Conservation (phyloP, 1,140 invertebrate genomes). For the Rhynchophorus ferrugineus region DNA sequence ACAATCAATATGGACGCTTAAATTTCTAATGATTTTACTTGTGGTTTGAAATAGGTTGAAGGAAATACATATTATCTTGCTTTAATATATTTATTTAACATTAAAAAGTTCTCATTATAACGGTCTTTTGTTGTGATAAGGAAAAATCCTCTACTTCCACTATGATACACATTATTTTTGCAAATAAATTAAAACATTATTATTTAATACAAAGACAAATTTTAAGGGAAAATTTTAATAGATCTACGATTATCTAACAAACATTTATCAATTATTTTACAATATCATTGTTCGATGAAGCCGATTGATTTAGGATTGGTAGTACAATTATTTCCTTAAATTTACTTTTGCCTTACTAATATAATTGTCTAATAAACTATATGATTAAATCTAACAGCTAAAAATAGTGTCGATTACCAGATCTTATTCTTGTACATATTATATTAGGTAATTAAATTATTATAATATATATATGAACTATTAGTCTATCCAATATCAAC, state of each 20-base stretch:
- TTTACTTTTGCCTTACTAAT: background rate
- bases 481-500: no score
- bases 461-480: no score
- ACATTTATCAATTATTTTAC: no score
- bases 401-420: no score
- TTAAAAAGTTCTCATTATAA: background rate
- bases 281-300: no score
- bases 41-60: background rate
- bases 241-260: no score
- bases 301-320: no score
- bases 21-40: no score
- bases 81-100: background rate
- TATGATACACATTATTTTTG: background rate
- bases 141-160: background rate
- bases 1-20: no score
- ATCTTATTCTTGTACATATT: no score
- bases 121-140: background rate
- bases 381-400: background rate
- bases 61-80: background rate
- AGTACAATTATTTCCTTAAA: background rate
- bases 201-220: background rate
- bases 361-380: background rate
- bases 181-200: background rate
- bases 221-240: no score
- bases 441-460: no score